Evolutionary conservation across 1,140 invertebrate genomes (phyloP).

Genomic region (Drosophila erecta): DNA sequence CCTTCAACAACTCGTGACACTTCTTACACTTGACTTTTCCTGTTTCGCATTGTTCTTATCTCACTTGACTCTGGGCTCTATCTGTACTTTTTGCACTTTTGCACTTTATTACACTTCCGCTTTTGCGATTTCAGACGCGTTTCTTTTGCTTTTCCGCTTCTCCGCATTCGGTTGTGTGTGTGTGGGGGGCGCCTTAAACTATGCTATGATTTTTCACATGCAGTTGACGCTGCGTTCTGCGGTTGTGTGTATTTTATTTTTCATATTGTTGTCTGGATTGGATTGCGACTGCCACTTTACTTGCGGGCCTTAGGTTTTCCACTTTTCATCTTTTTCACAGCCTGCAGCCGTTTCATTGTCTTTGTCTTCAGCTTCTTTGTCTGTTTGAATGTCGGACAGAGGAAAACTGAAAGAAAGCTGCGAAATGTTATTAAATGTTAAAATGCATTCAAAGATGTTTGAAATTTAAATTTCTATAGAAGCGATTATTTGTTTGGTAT

Average conservation of each 20-base stretch:
- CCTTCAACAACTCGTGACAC: slow-evolving; percentile 41
- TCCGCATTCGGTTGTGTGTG: neutral
- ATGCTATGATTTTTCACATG: slow-evolving; percentile 67
- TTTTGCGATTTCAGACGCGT: slow-evolving; percentile 56
- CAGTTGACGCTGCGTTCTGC: slow-evolving; percentile 28
- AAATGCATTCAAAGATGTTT: too few relatives aligned
- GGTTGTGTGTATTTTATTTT: slow-evolving; percentile 28
- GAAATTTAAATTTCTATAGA: neutral
- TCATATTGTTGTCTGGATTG: slow-evolving; percentile 17
- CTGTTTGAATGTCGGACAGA: too few relatives aligned
- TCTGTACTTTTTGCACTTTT: slow-evolving; percentile 53
- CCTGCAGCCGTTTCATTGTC: slow-evolving; percentile 2
- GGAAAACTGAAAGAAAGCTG: too few relatives aligned
- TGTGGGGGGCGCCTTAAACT: slow-evolving; percentile 49
- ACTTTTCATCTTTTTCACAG: too few relatives aligned
- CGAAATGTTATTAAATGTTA: too few relatives aligned
- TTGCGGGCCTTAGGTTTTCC: slow-evolving; percentile 44
- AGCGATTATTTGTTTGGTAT: neutral
- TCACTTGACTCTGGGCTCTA: slow-evolving; percentile 15
- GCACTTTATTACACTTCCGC: slow-evolving; percentile 71
- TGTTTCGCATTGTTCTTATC: slow-evolving; percentile 51
- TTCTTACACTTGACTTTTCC: slow-evolving; percentile 65
- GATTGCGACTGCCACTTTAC: slow-evolving; percentile 60
- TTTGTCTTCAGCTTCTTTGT: neutral
- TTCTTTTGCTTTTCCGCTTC: slow-evolving; percentile 17